A percentile compares a stretch with the other conserved stretches of the same genome.
Conservation (phyloP, 1,140 invertebrate genomes). For the Calliopsis andreniformis region DNA sequence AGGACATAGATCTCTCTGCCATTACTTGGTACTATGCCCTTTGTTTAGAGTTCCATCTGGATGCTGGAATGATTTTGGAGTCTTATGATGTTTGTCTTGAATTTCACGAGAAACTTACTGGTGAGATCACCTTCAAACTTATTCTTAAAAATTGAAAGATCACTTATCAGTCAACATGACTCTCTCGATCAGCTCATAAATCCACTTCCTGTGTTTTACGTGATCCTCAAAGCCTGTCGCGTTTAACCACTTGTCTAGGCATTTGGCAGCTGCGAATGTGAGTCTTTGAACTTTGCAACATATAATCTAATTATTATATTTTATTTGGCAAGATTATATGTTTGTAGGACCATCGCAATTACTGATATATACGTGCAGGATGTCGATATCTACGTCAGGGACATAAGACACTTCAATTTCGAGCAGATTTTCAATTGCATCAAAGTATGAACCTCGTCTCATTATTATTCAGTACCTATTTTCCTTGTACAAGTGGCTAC, state of each 20-base stretch:
- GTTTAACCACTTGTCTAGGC: conserved; percentile 51
- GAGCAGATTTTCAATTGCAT: conserved; percentile 40
- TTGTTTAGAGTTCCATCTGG: conserved; percentile 63
- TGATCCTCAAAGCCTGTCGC: conserved; percentile 56
- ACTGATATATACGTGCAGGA: not conserved
- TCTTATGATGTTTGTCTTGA: conserved; percentile 53
- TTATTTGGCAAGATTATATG: too few species aligned
- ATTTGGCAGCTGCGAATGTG: conserved; percentile 68
- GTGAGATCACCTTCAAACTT: conserved; percentile 34
- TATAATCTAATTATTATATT: not conserved
- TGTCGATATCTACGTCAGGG: conserved; percentile 1
- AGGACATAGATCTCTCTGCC: conserved; percentile 65
- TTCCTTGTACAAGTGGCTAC: too few species aligned
- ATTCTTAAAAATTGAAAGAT: too few species aligned
- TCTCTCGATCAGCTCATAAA: conserved; percentile 17
- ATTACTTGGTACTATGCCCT: conserved; percentile 74
- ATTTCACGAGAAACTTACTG: conserved; percentile 41
- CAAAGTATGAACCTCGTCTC: conserved; percentile 29
- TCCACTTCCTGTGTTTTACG: conserved; percentile 41
- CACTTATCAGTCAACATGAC: not conserved
- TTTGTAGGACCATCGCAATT: conserved; percentile 38
- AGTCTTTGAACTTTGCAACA: conserved; percentile 20
- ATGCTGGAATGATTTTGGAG: conserved; percentile 66
- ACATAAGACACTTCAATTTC: conserved; percentile 34
- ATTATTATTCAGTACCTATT: fast-evolving